These are phyloP conservation scores for Hyperoplus immaculatus DNA, from an alignment of 2,797 vertebrate species.

Conservation along the genomic window DNA sequence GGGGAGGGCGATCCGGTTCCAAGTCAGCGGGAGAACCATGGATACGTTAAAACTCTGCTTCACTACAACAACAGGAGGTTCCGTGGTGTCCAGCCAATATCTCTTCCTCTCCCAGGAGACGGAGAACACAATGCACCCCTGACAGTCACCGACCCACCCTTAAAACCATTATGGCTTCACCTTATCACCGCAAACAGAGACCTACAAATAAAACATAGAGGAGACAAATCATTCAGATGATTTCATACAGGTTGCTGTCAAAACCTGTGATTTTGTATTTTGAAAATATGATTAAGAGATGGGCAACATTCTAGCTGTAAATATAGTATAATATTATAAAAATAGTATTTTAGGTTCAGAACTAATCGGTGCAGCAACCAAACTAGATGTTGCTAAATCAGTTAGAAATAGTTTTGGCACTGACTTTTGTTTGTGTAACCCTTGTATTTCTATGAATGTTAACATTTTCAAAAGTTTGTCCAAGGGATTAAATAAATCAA, in stretches of 20 bases:
- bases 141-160: slow-evolving; percentile 70
- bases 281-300: background rate
- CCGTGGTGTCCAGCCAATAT: slow-evolving; percentile 74
- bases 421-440: background rate
- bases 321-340: background rate
- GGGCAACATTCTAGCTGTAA: background rate
- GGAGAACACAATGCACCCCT: slow-evolving; percentile 72
- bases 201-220: slow-evolving; percentile 31
- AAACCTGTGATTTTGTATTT: slow-evolving; percentile 3
- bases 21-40: slow-evolving; percentile 73
- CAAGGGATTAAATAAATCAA: background rate
- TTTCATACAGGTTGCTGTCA: slow-evolving; percentile 38
- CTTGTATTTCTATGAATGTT: background rate
- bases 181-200: slow-evolving; percentile 55
- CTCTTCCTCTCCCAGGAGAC: slow-evolving; percentile 79
- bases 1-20: slow-evolving; percentile 58
- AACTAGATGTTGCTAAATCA: slow-evolving; percentile 2
- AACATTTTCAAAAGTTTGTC: background rate
- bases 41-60: slow-evolving; percentile 69
- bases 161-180: slow-evolving; percentile 63
- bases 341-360: background rate
- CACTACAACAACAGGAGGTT: slow-evolving; percentile 69
- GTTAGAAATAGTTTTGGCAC: background rate
- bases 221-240: slow-evolving; percentile 34
- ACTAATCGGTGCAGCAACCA: background rate